Evolutionary conservation across 2,113 vertebrate genomes (phyloP).

Genomic region (Cariama cristata): DNA sequence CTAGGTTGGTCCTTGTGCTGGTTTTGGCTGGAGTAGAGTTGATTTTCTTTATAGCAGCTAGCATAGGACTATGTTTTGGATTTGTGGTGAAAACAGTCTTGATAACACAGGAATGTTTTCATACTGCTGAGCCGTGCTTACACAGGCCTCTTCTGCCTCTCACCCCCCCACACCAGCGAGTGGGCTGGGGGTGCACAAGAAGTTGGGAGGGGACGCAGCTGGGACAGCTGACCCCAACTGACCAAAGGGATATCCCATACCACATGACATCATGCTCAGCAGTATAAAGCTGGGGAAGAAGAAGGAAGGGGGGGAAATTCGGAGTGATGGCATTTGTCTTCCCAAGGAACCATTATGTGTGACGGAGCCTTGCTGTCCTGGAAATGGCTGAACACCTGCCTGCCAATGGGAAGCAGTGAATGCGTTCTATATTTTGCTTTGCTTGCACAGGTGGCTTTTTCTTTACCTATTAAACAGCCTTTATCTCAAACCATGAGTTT

Average conservation of each 20-base stretch:
- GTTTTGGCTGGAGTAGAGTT: not conserved
- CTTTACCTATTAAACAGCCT: not conserved
- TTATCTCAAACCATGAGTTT: not conserved
- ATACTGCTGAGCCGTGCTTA: not conserved
- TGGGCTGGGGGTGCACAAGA: not conserved
- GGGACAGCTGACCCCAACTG: not conserved
- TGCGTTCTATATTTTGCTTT: not conserved
- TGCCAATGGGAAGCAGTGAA: not conserved
- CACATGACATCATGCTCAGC: not conserved
- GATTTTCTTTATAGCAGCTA: not conserved
- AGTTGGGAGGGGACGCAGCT: not conserved
- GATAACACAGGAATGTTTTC: not conserved
- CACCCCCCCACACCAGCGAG: fast-evolving
- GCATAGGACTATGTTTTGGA: not conserved
- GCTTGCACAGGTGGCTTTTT: not conserved
- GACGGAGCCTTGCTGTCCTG: not conserved
- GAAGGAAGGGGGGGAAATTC: fast-evolving
- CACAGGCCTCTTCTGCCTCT: not conserved
- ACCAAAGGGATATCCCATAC: not conserved
- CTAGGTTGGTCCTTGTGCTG: not conserved
- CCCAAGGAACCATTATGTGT: fast-evolving
- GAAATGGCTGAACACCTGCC: not conserved
- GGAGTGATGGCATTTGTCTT: not conserved
- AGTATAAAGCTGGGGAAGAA: not conserved
- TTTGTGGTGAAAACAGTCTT: not conserved